phyloP scores from a whole-genome alignment of 2,888 invertebrate genomes.

The Oeneis ivallda region DNA sequence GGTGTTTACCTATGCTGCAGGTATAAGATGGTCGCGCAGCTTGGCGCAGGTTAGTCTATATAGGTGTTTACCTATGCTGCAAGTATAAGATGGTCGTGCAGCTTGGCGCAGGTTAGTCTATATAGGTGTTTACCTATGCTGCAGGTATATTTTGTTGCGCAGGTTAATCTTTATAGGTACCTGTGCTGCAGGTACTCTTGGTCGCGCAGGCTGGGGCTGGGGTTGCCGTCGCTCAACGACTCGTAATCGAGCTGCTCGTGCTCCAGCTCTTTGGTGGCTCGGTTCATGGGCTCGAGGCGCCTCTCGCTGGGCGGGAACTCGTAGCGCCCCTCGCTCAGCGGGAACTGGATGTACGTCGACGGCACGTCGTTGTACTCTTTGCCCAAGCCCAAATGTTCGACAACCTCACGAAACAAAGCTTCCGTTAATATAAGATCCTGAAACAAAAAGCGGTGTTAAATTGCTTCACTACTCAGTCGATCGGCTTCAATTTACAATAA shows the following conservation, averaged over 20 bases:
- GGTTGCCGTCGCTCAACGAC: slow-evolving; percentile 84
- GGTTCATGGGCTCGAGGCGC: slow-evolving; percentile 73
- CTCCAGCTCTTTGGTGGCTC: slow-evolving; percentile 81
- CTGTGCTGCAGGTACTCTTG: slow-evolving; percentile 82
- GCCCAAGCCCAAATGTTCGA: slow-evolving; percentile 90
- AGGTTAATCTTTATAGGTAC: no score
- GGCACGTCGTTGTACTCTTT: slow-evolving; percentile 86
- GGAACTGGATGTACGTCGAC: slow-evolving; percentile 84
- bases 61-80: no score
- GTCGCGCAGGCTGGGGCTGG: slow-evolving; percentile 91
- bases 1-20: no score
- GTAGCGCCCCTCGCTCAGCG: slow-evolving; percentile 72
- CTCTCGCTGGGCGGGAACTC: slow-evolving; percentile 80
- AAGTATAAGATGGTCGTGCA: no score
- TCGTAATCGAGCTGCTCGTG: slow-evolving; percentile 88
- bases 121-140: no score
- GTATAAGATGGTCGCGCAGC: no score
- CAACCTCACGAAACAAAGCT: slow-evolving; percentile 87
- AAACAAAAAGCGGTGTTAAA: background rate
- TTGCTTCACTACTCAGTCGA: no score
- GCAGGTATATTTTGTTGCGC: no score
- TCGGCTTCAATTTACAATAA: no score
- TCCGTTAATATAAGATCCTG: slow-evolving; percentile 86
- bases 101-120: no score
- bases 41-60: no score